Evolutionary conservation across 2,113 vertebrate genomes (phyloP).

Genomic region (Atlantisia rogersi): DNA sequence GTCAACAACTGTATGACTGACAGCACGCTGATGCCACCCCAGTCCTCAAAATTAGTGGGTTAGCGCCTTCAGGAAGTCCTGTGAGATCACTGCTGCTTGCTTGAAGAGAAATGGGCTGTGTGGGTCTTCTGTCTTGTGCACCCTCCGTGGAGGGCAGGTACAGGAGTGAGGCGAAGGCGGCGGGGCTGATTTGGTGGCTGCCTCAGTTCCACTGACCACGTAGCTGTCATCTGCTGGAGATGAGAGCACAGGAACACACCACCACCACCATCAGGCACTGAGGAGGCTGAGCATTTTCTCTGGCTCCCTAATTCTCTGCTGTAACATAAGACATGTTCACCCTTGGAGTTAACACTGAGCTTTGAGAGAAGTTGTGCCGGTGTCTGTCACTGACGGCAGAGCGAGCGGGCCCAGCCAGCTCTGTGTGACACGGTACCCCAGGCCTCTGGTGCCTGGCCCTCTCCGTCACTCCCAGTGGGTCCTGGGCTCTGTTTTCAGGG

Average conservation of each 20-base stretch:
- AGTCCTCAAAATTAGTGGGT: background rate
- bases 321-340: rapidly evolving
- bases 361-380: background rate
- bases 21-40: background rate
- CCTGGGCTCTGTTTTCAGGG: background rate
- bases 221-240: background rate
- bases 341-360: background rate
- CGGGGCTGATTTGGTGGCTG: background rate
- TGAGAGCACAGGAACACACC: background rate
- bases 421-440: rapidly evolving
- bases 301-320: background rate
- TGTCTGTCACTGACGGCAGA: background rate
- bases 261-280: background rate
- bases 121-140: background rate
- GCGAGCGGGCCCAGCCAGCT: background rate
- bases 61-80: background rate
- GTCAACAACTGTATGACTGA: background rate
- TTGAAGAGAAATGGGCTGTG: background rate
- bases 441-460: background rate
- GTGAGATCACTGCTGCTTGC: background rate
- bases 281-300: background rate
- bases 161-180: background rate
- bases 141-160: background rate
- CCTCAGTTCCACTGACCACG: rapidly evolving
- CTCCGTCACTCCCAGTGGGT: rapidly evolving